Conservation (phyloP, 2,888 invertebrate species). For the Halocaridina rubra region DNA sequence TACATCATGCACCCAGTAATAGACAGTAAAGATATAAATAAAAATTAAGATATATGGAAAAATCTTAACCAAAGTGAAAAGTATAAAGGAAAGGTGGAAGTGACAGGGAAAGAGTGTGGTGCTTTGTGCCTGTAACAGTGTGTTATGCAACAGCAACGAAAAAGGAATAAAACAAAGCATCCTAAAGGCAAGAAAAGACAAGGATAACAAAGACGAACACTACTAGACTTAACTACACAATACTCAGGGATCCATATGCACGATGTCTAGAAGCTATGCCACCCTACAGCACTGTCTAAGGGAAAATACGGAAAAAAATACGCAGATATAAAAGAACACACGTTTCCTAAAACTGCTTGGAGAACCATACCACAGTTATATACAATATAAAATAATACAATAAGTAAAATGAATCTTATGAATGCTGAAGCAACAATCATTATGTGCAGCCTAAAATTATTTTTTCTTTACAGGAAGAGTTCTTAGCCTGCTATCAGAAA, state of each 20-base stretch:
- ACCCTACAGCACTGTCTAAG: slow-evolving; percentile 61
- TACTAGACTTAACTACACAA: slow-evolving; percentile 39
- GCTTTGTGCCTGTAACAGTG: slow-evolving; percentile 57
- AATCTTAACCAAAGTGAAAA: neutral
- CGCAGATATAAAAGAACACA: too few relatives aligned
- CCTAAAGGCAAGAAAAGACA: slow-evolving; percentile 21
- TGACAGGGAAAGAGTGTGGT: slow-evolving; percentile 37
- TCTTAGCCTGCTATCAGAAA: too few relatives aligned
- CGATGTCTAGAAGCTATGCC: slow-evolving; percentile 22
- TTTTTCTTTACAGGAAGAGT: too few relatives aligned
- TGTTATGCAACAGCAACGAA: slow-evolving; percentile 52
- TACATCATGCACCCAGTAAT: too few relatives aligned
- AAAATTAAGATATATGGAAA: neutral
- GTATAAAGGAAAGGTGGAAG: neutral
- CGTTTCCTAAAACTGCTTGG: too few relatives aligned
- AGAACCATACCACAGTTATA: too few relatives aligned
- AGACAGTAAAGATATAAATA: neutral
- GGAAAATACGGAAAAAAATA: too few relatives aligned
- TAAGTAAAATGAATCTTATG: too few relatives aligned
- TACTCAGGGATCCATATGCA: slow-evolving; percentile 41
- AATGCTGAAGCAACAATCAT: too few relatives aligned
- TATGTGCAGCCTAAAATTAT: too few relatives aligned
- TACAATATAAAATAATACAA: too few relatives aligned
- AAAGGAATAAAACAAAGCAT: slow-evolving; percentile 37
- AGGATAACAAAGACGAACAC: neutral